These are phyloP conservation scores for Bombyx huttoni DNA, from an alignment of 2,888 invertebrate genomes.

Conservation along the genomic window DNA sequence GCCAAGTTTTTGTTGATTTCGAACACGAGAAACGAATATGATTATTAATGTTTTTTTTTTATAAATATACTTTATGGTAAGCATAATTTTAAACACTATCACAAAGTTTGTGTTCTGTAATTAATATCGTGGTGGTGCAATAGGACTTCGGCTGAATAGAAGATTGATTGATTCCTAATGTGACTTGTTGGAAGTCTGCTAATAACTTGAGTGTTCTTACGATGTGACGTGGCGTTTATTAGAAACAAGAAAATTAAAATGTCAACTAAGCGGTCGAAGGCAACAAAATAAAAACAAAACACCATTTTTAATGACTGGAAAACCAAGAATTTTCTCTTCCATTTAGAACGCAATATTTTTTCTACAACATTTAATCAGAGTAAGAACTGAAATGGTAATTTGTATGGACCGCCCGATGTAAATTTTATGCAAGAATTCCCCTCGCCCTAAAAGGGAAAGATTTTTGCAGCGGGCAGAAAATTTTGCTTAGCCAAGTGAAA, in stretches of 20 bases:
- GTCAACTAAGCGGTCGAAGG: neutral
- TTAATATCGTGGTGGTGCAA: too few species aligned
- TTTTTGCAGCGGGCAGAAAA: constrained; percentile 70
- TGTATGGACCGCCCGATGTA: constrained; percentile 72
- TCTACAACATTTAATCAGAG: constrained; percentile 73
- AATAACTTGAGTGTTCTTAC: too few species aligned
- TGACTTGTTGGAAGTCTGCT: too few species aligned
- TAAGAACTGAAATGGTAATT: constrained; percentile 71
- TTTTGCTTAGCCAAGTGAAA: constrained; percentile 72
- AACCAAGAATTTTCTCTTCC: constrained; percentile 67
- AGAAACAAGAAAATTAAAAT: neutral
- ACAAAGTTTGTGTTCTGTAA: too few species aligned
- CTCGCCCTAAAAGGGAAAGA: constrained; percentile 63
- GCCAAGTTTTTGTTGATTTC: constrained; percentile 32
- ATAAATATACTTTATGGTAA: too few species aligned
- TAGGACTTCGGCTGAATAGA: too few species aligned
- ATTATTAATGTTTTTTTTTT: too few species aligned
- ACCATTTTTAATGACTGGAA: constrained; percentile 68
- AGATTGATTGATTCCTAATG: too few species aligned
- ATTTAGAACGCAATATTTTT: constrained; percentile 70
- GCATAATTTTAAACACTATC: too few species aligned
- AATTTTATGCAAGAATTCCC: constrained; percentile 72
- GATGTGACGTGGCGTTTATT: too few species aligned
- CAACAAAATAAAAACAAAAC: constrained; percentile 42
- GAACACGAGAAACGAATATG: too few species aligned